Conservation (phyloP, 2,113 vertebrate genomes). For the Dasyornis broadbenti region DNA sequence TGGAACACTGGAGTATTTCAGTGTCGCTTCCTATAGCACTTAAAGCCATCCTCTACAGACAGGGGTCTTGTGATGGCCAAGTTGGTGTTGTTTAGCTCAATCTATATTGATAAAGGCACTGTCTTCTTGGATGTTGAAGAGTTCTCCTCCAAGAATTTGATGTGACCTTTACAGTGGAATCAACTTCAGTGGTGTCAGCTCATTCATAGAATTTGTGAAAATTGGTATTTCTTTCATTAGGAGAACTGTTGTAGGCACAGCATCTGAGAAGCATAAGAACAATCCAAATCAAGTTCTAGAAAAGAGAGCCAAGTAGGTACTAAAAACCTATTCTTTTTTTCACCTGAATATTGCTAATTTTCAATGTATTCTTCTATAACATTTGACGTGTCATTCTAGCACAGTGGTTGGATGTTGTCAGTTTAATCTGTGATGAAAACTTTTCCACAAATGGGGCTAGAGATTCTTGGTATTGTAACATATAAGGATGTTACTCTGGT, state of each 20-base stretch:
- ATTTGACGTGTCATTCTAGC: not conserved
- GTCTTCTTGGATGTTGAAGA: not conserved
- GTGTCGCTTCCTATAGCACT: not conserved
- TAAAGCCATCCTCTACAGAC: rapidly evolving
- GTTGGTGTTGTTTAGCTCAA: not conserved
- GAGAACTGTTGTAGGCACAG: not conserved
- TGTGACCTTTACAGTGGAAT: not conserved
- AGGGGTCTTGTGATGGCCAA: not conserved
- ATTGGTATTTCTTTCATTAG: not conserved
- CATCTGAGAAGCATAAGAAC: not conserved
- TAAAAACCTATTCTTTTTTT: not conserved
- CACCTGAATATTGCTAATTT: not conserved
- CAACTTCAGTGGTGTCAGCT: not conserved
- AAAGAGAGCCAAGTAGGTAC: not conserved
- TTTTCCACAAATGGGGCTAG: not conserved
- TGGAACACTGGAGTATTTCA: not conserved
- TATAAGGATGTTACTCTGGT: not conserved
- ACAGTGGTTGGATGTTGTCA: not conserved
- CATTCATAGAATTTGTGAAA: not conserved
- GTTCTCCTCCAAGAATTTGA: not conserved
- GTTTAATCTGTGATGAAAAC: not conserved
- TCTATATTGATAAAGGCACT: not conserved
- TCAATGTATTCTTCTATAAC: not conserved
- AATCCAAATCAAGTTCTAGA: not conserved
- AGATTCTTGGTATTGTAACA: not conserved